Evolutionary conservation across 2,113 vertebrate genomes (phyloP), one percentile per base, ranked within the genome.

Genomic region (Gallinago paraguaiae): DNA sequence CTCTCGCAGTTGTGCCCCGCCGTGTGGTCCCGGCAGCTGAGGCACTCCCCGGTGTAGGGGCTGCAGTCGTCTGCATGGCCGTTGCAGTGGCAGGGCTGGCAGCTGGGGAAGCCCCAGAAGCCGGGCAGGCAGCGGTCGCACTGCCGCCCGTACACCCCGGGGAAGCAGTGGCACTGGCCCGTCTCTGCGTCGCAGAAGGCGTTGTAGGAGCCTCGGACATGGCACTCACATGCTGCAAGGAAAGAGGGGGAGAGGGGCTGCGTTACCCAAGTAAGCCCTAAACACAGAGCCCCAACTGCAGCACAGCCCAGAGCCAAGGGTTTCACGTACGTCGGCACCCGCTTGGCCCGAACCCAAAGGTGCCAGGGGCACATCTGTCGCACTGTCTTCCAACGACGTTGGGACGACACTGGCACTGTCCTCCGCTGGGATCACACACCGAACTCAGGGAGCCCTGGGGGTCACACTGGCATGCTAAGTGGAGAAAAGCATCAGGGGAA

Each of bases 381-480:
- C 99, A 99, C 87, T 98, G 99, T 80, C 99, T 98, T 72, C 99
- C 99, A 0, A 98, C 98, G 15, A 99, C 98, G 0, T 99, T 99
- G 13, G 98, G 98, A 6, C 99, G 99, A 93, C 99, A 99, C 78
- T 98, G 98, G 94, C 99, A 99, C 92, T 99, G 99, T 41, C 99
- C 99, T 71, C 99, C 99, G 0, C 57, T 99, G 65, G 99, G 98
- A 82, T 99, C 98, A 4, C 99, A 99, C 83, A 99, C 98, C 0
- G 98, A 99, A 95, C 99, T 99, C 75, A 99, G 95, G 1, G 99
- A 99, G 39, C 99, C 99, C 97, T 99, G 99, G 3, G 98, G 99
- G 96, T 99, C 98, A 70, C 99, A 99, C 67, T 98, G 97, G 96
- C 99, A 99, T 43, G 98, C 99, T 99, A 97, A 51, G 90, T 1